Evolutionary conservation across 1,140 invertebrate genomes (phyloP), one percentile per base, ranked within the genome.

Genomic region (Papilio aristodemus): DNA sequence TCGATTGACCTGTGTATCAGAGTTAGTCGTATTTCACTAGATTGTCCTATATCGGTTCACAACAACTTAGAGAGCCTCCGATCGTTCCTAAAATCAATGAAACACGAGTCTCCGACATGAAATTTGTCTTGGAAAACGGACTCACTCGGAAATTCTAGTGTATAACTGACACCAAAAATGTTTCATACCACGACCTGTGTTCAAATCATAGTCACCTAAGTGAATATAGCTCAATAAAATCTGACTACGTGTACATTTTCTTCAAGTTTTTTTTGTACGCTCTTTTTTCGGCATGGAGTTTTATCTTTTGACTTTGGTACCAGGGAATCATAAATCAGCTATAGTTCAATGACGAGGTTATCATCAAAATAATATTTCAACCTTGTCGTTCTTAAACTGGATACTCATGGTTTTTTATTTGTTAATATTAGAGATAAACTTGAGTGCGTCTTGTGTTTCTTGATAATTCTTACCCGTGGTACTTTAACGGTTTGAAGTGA

Each of bases 321-420:
- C 8, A 43, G 41, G 41, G 6, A 4, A 43, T 43, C 41, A 17
- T 43, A 43, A 43, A 43, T 43, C 41, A 17, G 17, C 14, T 43
- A 32, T 6, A 32, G 27, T 32, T 6, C 14, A 17, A n/a, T 43
- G 4, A 0, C 14, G 14, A 43, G 41, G 41, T 43, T 43, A 43
- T 43, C 41, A n/a, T 8, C 14, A 43, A 7, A 39, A 43, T 63
- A 70, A 70, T 57, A 70, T 63, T 70, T 70, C 54, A 70, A 39
- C 59, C 59, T 63, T 63, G 63, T 69, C 43, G 41, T 39, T 43
- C 13, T 41, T n/a, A 39, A 59, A 43, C 67, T 38, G 14, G 32
- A 37, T 57, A 22, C 37, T 46, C 27, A 67, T 43, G 36, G 25
- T 19, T 13, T 57, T 57, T 13, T n/a, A 22, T 25, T 7, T 25